Conservation (phyloP, 2,113 vertebrate genomes). For the Chloropsis hardwickii region DNA sequence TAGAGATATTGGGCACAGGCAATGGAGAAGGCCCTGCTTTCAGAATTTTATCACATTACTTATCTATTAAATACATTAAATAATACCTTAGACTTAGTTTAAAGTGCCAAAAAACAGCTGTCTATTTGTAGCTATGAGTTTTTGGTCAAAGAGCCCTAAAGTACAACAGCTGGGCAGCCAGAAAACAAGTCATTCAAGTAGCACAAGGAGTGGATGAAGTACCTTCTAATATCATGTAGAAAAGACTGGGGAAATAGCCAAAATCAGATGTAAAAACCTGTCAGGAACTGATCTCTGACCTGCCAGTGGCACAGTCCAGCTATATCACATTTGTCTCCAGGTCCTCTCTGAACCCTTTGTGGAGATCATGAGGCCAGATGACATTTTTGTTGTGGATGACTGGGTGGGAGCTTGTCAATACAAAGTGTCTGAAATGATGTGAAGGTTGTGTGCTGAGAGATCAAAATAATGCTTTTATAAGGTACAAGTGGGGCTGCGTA, state of each 20-base stretch:
- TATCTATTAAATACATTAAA: not conserved
- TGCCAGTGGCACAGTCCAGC: not conserved
- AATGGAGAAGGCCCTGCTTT: not conserved
- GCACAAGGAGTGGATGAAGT: not conserved
- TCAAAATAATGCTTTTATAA: not conserved
- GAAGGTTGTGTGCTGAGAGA: not conserved
- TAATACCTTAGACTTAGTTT: not conserved
- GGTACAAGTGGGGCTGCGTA: not conserved
- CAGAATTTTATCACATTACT: not conserved
- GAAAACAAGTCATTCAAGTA: not conserved
- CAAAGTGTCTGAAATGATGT: not conserved
- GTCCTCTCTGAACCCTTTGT: not conserved
- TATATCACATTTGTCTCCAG: not conserved
- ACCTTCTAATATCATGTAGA: not conserved
- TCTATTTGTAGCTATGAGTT: not conserved
- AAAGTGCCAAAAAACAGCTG: not conserved
- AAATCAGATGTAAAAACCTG: not conserved
- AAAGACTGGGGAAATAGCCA: not conserved
- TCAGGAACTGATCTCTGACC: not conserved
- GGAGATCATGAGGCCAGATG: not conserved
- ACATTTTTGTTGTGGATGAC: not conserved
- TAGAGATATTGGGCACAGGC: not conserved
- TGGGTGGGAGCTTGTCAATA: rapidly evolving
- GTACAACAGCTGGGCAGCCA: not conserved
- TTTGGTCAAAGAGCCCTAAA: not conserved